Base-by-base conservation (phyloP, 2,797 vertebrate species). In the Gallirallus australis region DNA sequence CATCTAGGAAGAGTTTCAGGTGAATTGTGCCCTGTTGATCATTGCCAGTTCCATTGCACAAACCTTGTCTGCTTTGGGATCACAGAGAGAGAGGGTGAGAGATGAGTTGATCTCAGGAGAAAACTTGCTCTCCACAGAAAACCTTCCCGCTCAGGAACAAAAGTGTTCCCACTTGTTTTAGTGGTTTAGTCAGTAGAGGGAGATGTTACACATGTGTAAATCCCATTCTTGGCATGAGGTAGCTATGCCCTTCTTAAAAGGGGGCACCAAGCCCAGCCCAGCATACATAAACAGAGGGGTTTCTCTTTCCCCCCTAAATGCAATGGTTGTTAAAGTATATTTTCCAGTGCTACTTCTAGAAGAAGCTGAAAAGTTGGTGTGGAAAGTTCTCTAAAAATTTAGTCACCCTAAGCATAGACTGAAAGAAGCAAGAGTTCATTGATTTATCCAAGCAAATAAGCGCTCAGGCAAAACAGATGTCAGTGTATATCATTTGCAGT, bases 101-200 rank as follows among this genome's bases (percentile, higher is more conserved):
- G 27, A 40, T 47, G 66, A 79, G 14, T 5, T 82, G 27, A 24
- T 57, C 4, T 27, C 9, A 0, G 8, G 11, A 31, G 42, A 45
- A 45, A 45, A 19, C 79, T 90, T 35, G 54, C 24, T 4, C 9
- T 48, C 30, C 31, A 37, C n/a, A 23, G 33, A 17, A 82, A 76
- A 57, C 8, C 16, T 42, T 59, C 20, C 30, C 25, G 15, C 8
- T 40, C 18, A 37, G 57, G 14, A 73, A 61, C 28, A 7, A 1
- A 48, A 45, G 33, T 28, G 65, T 75, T 89, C 57, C 30, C 30
- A 33, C 0, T 13, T 37, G 10, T 37, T 37, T 37, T 37, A 37
- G 37, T 37, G 7, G 20, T 88, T 64, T 47, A 80, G 30, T 90
- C 96, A 57, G 85, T 27, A 97, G 96, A 96, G 96, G 96, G 96